Base-by-base conservation (phyloP, 1,140 invertebrate species). In the Vollenhovia emeryi region DNA sequence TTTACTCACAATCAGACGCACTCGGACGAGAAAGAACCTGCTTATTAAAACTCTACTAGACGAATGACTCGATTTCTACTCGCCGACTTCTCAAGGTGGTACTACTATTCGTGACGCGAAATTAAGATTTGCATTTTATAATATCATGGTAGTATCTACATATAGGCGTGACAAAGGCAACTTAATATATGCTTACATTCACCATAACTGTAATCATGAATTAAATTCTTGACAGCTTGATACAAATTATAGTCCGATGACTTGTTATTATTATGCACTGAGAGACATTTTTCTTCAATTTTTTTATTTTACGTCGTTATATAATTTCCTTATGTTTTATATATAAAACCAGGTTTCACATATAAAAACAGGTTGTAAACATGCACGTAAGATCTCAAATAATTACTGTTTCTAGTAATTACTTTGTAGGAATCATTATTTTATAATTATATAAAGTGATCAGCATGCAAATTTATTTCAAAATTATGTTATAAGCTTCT, bases 221-320 rank as follows among this genome's bases (percentile, higher is more conserved):
- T 60, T 33, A 48, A 52, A 50, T 68, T 79, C 4, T 68, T 36
- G 40, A 79, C 43, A 21, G 18, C 62, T 66, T 66, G 36, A 66
- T 36, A 8, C 27, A 68, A 79, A 64, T 50, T 33, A 33, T 33
- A 9, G 33, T 13, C 11, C 18, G 5, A 33, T 48, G 21, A 40
- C 33, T 64, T 9, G 6, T 11, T 3, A 21, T 52, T 2, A 50
- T 30, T 33, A 7, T 66, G 11, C n/a, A 30, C 21, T 6, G 24
- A 40, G 15, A 48, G 24, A 78, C 4, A 9, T 59, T 43, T 45
- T 64, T 24, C 6, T 75, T 40, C 2, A 48, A 48, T 0, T 43
- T 43, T 43, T 0, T 15, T 13, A 48, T 48, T 36, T 18, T 52
- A 52, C 48, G 9, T n/a, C 33, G 18, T 62, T 62, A 33, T 11